Evolutionary conservation across 2,888 invertebrate species (phyloP), one percentile per base, ranked within the genome.

Genomic region (Sphaeridia pumilis): DNA sequence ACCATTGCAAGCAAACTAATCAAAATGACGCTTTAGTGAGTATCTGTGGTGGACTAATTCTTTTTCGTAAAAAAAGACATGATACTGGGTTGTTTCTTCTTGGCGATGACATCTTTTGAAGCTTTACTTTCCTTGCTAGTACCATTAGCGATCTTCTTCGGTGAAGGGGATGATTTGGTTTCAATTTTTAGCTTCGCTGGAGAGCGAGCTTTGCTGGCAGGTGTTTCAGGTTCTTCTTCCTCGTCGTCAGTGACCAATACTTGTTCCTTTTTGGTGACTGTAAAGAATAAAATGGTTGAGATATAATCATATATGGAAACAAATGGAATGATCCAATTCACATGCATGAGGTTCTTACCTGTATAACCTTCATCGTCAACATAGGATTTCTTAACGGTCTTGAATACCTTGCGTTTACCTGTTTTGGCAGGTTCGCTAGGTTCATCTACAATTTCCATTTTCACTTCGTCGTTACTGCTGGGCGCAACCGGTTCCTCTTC

Each of bases 351-450:
- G 10, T 14, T 20, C 31, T 60, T 63, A 70, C 70, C 69, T 60
- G 70, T 64, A 61, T 66, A 71, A 12, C 70, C 70, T 31, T 70
- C 69, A 17, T 69, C 67, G 56, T 70, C 69, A 55, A 68, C 66
- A 38, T 67, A 70, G 1, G 69, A 71, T 51, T 71, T 58, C 1
- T 59, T 52, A n/a, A 63, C 49, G 14, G 52, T 49, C 49, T 64
- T 66, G 4, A 49, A 45, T 7, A 60, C 60, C 17, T 60, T 56
- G 34, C 45, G 59, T 36, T 56, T 58, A 17, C 62, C 60, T 2
- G 46, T 28, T 20, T 34, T 45, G 10, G 12, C 20, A 17, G n/a
- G 25, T 17, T 51, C n/a, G n/a, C n/a, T 31, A 10, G 7, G 31
- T 31, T 31, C 31, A 10, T 10, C 10, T 7, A 31, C 31, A 31